phyloP scores from a whole-genome alignment of 2,797 vertebrate genomes.

The Prunella strophiata region DNA sequence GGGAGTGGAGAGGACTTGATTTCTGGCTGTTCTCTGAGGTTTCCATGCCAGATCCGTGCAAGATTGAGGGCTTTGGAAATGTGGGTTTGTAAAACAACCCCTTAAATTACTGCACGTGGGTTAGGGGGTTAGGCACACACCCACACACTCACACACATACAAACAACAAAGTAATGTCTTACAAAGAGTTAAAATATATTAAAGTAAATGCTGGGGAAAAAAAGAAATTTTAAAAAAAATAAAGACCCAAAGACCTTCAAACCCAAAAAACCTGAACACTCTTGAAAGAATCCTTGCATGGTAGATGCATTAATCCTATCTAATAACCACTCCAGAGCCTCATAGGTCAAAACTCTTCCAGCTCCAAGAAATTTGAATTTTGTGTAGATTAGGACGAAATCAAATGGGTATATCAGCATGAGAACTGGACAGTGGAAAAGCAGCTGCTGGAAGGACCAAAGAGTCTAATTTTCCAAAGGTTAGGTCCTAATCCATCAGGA shows the following conservation, averaged over 20 bases:
- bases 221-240: too few relatives aligned
- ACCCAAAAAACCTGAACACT: rapidly evolving
- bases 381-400: constrained; percentile 25
- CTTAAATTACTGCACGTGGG: background rate
- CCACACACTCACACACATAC: background rate
- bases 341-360: background rate
- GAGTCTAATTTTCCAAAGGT: background rate
- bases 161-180: background rate
- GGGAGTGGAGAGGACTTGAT: constrained; percentile 12
- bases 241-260: background rate
- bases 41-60: constrained; percentile 28
- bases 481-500: background rate
- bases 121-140: background rate
- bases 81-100: background rate
- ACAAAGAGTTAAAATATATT: background rate
- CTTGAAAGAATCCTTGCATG: background rate
- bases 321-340: constrained; percentile 6
- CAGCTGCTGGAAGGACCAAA: background rate
- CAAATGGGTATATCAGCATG: background rate
- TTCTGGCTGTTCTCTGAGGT: constrained; percentile 41
- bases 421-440: constrained; percentile 17
- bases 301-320: constrained; percentile 26
- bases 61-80: background rate
- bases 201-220: background rate
- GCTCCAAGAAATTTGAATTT: constrained; percentile 7